These are phyloP conservation scores for Orientallactaga sibirica DNA, from an alignment of 2,797 vertebrate species.

Conservation along the genomic window DNA sequence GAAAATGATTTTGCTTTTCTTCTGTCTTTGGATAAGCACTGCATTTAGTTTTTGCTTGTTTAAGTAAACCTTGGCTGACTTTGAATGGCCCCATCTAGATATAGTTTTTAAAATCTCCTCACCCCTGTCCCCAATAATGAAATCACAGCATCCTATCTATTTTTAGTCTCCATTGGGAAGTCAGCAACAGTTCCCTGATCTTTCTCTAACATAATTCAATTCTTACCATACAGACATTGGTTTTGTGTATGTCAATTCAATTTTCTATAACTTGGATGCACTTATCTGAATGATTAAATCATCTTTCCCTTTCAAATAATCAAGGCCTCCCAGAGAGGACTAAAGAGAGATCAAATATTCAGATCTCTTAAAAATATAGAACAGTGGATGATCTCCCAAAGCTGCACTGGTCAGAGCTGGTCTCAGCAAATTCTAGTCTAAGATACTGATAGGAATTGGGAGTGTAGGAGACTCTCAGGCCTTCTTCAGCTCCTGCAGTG, in stretches of 20 bases:
- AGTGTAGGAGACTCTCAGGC: background rate
- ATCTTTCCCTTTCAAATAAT: conserved; percentile 50
- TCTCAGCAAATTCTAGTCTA: background rate
- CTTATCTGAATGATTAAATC: conserved; percentile 42
- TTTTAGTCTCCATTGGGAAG: conserved; percentile 68
- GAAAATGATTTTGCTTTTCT: conserved; percentile 51
- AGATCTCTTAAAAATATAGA: background rate
- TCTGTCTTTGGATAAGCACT: conserved; percentile 50
- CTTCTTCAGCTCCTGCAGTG: background rate
- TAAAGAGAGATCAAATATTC: conserved; percentile 51
- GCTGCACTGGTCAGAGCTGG: background rate
- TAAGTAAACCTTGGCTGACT: conserved; percentile 62
- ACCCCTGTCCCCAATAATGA: conserved; percentile 34
- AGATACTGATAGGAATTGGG: background rate
- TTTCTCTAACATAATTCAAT: conserved; percentile 69
- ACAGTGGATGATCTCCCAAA: background rate
- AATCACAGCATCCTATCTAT: conserved; percentile 43
- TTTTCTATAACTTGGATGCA: conserved; percentile 42
- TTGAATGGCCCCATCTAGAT: conserved; percentile 1
- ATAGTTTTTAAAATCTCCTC: conserved; percentile 45
- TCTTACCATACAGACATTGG: conserved; percentile 61
- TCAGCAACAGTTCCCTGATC: conserved; percentile 55
- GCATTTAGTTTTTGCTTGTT: conserved; percentile 62
- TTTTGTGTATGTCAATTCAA: conserved; percentile 2
- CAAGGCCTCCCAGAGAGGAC: background rate